Evolutionary conservation across 2,113 vertebrate genomes (phyloP).

Genomic region (Euleptes europaea): DNA sequence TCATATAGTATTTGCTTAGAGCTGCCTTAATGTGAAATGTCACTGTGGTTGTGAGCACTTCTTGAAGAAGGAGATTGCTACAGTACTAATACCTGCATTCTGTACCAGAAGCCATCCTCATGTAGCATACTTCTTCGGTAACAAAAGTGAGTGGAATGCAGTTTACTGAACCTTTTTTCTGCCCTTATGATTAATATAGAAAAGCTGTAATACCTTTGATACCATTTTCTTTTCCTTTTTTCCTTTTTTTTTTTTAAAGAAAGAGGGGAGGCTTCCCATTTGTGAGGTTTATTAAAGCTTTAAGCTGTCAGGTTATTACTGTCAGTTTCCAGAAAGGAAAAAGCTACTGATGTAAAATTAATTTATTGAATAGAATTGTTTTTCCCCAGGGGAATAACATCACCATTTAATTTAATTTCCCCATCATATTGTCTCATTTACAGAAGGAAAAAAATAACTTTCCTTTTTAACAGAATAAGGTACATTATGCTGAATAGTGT

Average conservation of each 20-base stretch:
- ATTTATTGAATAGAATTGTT: constrained; percentile 85
- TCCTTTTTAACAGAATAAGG: constrained; percentile 71
- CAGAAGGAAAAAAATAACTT: constrained; percentile 72
- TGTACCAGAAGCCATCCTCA: constrained; percentile 74
- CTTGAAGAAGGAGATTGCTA: constrained; percentile 67
- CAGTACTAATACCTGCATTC: constrained; percentile 64
- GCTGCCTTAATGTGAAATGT: constrained; percentile 68
- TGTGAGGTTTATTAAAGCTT: constrained; percentile 82
- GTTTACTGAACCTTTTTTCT: constrained; percentile 67
- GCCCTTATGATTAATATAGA: constrained; percentile 60
- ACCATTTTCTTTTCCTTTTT: constrained; percentile 39
- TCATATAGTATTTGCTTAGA: constrained; percentile 73
- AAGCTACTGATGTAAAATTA: constrained; percentile 83
- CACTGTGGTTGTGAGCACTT: constrained; percentile 68
- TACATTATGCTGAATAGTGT: constrained; percentile 62
- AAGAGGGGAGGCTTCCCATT: constrained; percentile 63
- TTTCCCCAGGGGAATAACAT: constrained; percentile 82
- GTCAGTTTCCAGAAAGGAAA: constrained; percentile 79
- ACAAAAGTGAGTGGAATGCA: constrained; percentile 69
- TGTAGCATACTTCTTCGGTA: constrained; percentile 66
- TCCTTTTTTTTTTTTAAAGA: constrained; percentile 7
- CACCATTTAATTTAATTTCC: constrained; percentile 84
- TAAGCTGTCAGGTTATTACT: constrained; percentile 84
- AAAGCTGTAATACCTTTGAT: constrained; percentile 67
- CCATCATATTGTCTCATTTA: constrained; percentile 83